A percentile compares a stretch with the other conserved stretches of the same genome.
Evolutionary conservation across 2,797 vertebrate genomes (phyloP).

Genomic region (Pangasius djambal): DNA sequence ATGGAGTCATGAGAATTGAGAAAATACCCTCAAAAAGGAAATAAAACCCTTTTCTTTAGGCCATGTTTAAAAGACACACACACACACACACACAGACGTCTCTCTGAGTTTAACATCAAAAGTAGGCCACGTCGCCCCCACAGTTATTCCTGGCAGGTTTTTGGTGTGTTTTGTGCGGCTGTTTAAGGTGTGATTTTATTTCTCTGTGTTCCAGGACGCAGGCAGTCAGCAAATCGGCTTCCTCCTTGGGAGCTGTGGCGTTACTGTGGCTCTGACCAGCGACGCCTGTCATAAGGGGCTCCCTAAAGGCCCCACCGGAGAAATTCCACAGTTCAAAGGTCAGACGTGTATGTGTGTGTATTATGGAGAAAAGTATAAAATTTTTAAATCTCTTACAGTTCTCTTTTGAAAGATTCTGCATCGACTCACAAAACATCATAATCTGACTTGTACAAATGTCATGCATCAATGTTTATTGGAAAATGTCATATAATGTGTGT

Average conservation of each 20-base stretch:
- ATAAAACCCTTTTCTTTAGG: not conserved
- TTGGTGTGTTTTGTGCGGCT: constrained; percentile 25
- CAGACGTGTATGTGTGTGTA: constrained; percentile 32
- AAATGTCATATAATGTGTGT: not conserved
- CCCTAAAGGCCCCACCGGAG: constrained; percentile 95
- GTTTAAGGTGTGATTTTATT: constrained; percentile 20
- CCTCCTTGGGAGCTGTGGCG: constrained; percentile 96
- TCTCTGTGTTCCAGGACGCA: constrained; percentile 81
- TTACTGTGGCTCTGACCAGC: constrained; percentile 97
- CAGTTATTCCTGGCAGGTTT: constrained; percentile 43
- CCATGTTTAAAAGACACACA: constrained; percentile 11
- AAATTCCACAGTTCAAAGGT: constrained; percentile 99
- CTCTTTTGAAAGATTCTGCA: too few species aligned
- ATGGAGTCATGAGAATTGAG: not conserved
- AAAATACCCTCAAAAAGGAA: constrained; percentile 1
- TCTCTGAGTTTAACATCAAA: constrained; percentile 30
- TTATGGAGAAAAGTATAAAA: constrained; percentile 28
- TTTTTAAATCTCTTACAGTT: not conserved
- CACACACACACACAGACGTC: constrained; percentile 9
- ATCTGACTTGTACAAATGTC: not conserved
- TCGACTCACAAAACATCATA: too few species aligned
- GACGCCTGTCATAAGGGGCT: constrained; percentile 98
- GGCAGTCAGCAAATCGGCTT: constrained; percentile 99
- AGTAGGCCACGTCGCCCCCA: constrained; percentile 17
- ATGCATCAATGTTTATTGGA: not conserved